These are phyloP conservation scores for Carapus acus DNA, from an alignment of 2,797 vertebrate genomes.

Conservation along the genomic window DNA sequence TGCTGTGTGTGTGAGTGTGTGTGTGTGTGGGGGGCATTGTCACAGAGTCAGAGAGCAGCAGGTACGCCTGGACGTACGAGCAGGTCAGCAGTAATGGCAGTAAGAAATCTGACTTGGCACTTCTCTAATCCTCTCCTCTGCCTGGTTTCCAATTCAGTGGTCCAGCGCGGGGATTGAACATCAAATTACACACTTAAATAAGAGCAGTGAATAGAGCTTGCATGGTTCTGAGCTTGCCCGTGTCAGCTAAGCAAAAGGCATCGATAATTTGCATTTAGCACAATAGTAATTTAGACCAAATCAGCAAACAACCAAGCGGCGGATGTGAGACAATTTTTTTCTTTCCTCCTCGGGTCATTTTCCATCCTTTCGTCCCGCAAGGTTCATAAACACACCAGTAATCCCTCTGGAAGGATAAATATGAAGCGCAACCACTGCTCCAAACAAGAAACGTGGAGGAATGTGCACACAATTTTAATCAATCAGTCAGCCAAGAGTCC, in stretches of 20 bases:
- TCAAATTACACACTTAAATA: slow-evolving; percentile 38
- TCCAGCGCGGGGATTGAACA: slow-evolving; percentile 49
- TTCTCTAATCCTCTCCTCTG: slow-evolving; percentile 63
- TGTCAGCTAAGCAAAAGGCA: neutral
- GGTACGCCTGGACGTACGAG: slow-evolving; percentile 32
- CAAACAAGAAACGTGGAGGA: too few species aligned
- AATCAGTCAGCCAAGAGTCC: slow-evolving; percentile 13
- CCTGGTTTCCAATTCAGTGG: slow-evolving; percentile 57
- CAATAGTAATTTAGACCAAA: too few species aligned
- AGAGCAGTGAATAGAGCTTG: slow-evolving; percentile 16
- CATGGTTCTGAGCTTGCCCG: slow-evolving; percentile 6
- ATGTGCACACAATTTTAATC: neutral
- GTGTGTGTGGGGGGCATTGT: too few species aligned
- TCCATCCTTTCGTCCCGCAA: too few species aligned
- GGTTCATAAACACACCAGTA: too few species aligned
- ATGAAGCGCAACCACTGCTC: too few species aligned
- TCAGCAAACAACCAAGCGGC: too few species aligned
- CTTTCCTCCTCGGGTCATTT: too few species aligned
- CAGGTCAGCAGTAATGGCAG: slow-evolving; percentile 52
- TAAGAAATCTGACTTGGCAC: slow-evolving; percentile 53
- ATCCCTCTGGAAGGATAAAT: too few species aligned
- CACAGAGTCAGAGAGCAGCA: slow-evolving; percentile 52
- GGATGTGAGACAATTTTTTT: too few species aligned
- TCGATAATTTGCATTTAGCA: neutral
- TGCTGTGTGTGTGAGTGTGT: too few species aligned